Evolutionary conservation across 1,140 invertebrate genomes (phyloP).

Genomic region (Drosophila tropicalis): DNA sequence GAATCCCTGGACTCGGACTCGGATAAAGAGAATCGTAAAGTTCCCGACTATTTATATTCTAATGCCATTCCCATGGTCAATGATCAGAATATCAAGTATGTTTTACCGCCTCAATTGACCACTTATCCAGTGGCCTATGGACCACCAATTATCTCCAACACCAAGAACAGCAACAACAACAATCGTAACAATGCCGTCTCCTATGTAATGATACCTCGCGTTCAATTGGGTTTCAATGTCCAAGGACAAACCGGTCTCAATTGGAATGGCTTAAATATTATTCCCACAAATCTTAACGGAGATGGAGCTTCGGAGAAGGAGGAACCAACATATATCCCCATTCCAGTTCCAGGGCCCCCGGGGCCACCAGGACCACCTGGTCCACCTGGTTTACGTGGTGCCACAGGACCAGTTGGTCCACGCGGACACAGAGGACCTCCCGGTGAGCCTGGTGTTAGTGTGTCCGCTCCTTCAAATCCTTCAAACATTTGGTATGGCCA

Average conservation of each 20-base stretch:
- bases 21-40: constrained; percentile 69
- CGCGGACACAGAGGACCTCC: constrained; percentile 47
- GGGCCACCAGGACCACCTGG: constrained; percentile 66
- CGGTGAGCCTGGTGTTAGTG: constrained; percentile 19
- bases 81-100: constrained; percentile 69
- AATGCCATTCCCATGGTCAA: constrained; percentile 73
- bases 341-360: constrained; percentile 58
- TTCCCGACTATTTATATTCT: constrained; percentile 74
- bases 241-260: constrained; percentile 56
- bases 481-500: constrained; percentile 60
- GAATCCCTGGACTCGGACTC: constrained; percentile 33
- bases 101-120: constrained; percentile 62
- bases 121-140: constrained; percentile 59
- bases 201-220: constrained; percentile 54
- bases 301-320: constrained; percentile 47
- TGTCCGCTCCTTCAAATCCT: constrained; percentile 34
- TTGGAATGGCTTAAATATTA: constrained; percentile 37
- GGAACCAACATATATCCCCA: constrained; percentile 52
- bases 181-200: constrained; percentile 28
- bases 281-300: constrained; percentile 24
- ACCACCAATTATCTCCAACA: constrained; percentile 30
- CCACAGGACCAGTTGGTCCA: constrained; percentile 44
- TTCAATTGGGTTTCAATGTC: constrained; percentile 64
- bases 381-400: constrained; percentile 52
- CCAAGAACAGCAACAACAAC: constrained; percentile 29